These are phyloP conservation scores for Zootermopsis nevadensis DNA, from an alignment of 2,888 invertebrate species.

Conservation along the genomic window DNA sequence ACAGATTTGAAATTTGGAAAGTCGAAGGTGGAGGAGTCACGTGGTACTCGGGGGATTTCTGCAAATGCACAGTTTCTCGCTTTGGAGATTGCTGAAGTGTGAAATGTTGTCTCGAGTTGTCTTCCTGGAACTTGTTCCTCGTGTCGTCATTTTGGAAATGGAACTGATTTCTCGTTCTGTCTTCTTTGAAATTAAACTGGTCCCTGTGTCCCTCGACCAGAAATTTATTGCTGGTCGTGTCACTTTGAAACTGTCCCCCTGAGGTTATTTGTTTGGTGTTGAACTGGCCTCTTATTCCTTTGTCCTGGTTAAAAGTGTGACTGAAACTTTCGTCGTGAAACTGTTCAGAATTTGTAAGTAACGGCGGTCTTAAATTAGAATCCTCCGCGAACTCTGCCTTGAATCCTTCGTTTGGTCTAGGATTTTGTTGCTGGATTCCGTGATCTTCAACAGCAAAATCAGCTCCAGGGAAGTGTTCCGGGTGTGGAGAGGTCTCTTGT, in stretches of 20 bases:
- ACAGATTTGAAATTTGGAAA: not conserved
- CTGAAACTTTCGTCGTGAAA: not conserved
- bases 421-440: conserved; percentile 55
- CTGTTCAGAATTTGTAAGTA: not conserved
- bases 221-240: not conserved
- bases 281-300: not conserved
- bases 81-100: not conserved
- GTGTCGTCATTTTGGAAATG: not conserved
- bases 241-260: not conserved
- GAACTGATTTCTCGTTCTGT: not conserved
- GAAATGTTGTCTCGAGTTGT: not conserved
- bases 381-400: not conserved
- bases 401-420: conserved; percentile 41
- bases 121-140: not conserved
- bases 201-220: not conserved
- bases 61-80: not conserved
- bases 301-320: not conserved
- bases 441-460: conserved; percentile 61
- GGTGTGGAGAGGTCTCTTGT: conserved; percentile 63
- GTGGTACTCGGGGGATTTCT: not conserved
- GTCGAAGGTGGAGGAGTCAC: not conserved
- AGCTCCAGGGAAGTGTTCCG: conserved; percentile 70
- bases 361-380: not conserved
- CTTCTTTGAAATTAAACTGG: not conserved
- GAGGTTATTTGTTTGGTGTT: not conserved